Evolutionary conservation across 2,113 vertebrate species (phyloP).

Genomic region (Zosterops pallidus): DNA sequence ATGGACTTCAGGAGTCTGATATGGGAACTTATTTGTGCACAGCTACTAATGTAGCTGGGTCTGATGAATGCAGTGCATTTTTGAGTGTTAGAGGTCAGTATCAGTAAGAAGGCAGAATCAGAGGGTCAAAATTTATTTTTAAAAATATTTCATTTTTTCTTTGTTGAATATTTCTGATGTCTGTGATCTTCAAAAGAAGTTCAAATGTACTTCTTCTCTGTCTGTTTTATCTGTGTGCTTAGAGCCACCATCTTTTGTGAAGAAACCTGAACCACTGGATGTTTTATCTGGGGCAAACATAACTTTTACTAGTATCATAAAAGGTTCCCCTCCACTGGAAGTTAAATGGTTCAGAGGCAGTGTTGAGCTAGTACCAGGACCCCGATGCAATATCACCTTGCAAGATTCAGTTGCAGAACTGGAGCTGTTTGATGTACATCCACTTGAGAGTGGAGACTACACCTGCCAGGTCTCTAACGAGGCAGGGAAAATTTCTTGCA

Average conservation of each 20-base stretch:
- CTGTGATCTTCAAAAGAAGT: neutral
- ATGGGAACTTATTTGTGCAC: constrained; percentile 87
- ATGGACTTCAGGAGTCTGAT: constrained; percentile 83
- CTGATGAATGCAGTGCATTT: constrained; percentile 83
- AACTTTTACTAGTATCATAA: constrained; percentile 86
- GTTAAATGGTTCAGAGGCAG: constrained; percentile 95
- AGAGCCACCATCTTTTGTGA: constrained; percentile 95
- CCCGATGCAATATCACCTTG: constrained; percentile 82
- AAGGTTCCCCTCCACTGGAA: constrained; percentile 87
- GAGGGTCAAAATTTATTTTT: neutral
- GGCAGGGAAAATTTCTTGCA: constrained; percentile 88
- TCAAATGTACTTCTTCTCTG: neutral
- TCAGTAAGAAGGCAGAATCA: neutral
- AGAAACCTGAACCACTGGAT: constrained; percentile 85
- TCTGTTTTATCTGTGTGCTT: constrained; percentile 19
- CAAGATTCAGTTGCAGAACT: constrained; percentile 83
- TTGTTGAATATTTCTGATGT: neutral
- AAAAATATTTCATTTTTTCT: neutral
- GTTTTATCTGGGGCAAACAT: constrained; percentile 85
- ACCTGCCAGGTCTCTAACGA: constrained; percentile 92
- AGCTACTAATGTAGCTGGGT: constrained; percentile 88
- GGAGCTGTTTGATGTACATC: constrained; percentile 84
- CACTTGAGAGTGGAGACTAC: constrained; percentile 88
- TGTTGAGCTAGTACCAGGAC: constrained; percentile 83
- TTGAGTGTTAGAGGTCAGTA: constrained; percentile 93